Conservation (phyloP, 2,113 vertebrate species). For the Strix uralensis region DNA sequence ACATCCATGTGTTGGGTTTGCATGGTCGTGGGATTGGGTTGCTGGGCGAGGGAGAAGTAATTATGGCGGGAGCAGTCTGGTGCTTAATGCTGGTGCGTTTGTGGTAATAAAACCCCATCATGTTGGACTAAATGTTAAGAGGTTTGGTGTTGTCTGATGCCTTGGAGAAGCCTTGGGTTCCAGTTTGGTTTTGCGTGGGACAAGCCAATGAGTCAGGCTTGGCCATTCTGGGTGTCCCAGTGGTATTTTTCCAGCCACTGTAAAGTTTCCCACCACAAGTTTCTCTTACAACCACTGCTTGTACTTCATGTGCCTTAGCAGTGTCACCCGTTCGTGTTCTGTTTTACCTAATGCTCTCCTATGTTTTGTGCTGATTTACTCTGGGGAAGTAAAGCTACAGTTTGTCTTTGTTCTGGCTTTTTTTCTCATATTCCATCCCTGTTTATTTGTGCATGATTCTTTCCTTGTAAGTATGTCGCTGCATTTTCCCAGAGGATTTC, state of each 20-base stretch:
- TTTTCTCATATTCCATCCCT: background rate
- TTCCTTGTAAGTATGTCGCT: background rate
- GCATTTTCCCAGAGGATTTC: background rate
- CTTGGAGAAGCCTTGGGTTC: background rate
- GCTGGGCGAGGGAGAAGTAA: background rate
- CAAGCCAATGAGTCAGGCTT: background rate
- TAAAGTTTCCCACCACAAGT: background rate
- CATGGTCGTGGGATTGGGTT: background rate
- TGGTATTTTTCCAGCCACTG: background rate
- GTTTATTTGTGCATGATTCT: background rate
- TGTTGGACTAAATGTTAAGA: background rate
- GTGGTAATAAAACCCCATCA: background rate
- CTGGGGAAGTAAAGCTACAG: background rate
- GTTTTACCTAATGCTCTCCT: background rate
- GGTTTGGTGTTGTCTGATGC: background rate
- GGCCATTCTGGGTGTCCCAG: background rate
- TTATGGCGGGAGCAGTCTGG: background rate
- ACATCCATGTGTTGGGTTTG: background rate
- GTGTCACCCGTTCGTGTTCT: rapidly evolving
- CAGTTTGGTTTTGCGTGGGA: background rate
- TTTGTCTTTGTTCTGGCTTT: background rate
- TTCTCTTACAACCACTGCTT: background rate
- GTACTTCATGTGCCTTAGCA: background rate
- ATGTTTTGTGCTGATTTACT: background rate
- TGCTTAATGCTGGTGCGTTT: background rate